Conservation (phyloP, 2,888 invertebrate species). For the Hylaea fasciaria region DNA sequence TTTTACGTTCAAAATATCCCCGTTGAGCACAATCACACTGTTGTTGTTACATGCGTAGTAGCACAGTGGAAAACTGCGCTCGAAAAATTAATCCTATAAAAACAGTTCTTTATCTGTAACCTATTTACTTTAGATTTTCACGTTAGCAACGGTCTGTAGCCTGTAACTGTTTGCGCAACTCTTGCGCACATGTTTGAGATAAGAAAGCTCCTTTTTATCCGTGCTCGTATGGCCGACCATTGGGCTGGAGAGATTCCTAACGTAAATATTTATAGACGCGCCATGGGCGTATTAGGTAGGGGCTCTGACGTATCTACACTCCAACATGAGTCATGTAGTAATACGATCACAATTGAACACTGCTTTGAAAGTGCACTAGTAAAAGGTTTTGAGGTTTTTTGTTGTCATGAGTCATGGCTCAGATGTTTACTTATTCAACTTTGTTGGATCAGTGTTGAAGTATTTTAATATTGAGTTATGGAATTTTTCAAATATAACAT, state of each 20-base stretch:
- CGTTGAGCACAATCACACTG: too few relatives aligned
- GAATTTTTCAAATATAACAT: too few relatives aligned
- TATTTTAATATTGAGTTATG: too few relatives aligned
- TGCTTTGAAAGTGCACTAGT: background rate
- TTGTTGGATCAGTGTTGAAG: too few relatives aligned
- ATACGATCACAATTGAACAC: too few relatives aligned
- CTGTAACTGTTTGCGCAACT: conserved; percentile 70
- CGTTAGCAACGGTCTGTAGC: conserved; percentile 41
- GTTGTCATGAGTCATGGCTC: too few relatives aligned
- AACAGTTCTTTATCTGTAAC: conserved; percentile 41
- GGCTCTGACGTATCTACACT: conserved; percentile 8
- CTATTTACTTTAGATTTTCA: conserved; percentile 44
- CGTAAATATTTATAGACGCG: conserved; percentile 83
- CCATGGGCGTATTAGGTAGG: conserved; percentile 36
- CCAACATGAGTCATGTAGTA: background rate
- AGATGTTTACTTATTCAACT: too few relatives aligned
- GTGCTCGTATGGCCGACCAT: conserved; percentile 76
- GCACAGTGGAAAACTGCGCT: conserved; percentile 28
- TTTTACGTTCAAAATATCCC: too few relatives aligned
- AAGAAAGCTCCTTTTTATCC: conserved; percentile 82
- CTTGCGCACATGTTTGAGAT: conserved; percentile 72
- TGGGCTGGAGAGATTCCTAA: conserved; percentile 81
- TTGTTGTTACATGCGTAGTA: conserved; percentile 3
- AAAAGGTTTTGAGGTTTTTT: background rate
- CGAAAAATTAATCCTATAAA: conserved; percentile 34